Evolutionary conservation across 2,888 invertebrate genomes (phyloP).

Genomic region (Patella pellucida): DNA sequence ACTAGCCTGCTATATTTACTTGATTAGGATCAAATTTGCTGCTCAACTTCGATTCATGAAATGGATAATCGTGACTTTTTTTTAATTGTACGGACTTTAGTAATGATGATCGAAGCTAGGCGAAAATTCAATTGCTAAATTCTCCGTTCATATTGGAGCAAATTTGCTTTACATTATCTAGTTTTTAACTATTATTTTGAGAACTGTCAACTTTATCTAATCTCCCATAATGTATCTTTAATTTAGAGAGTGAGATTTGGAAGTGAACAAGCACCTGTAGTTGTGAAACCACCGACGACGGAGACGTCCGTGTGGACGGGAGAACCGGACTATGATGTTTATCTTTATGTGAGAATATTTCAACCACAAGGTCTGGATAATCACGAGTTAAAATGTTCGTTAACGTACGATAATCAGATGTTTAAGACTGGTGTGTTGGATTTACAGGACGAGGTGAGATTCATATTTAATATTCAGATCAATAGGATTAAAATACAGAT

Average conservation of each 20-base stretch:
- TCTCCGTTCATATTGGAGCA: no score
- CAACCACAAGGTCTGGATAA: constrained; percentile 59
- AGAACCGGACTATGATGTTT: constrained; percentile 63
- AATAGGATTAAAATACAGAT: no score
- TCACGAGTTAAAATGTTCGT: constrained; percentile 59
- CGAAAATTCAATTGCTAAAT: no score
- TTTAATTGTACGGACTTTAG: no score
- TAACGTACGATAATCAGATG: constrained; percentile 58
- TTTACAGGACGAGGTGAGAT: neutral
- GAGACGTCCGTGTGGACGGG: constrained; percentile 58
- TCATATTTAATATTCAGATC: neutral
- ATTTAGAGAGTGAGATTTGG: constrained; percentile 60
- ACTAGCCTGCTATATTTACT: no score
- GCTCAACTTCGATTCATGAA: no score
- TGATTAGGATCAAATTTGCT: no score
- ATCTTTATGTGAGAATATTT: constrained; percentile 61
- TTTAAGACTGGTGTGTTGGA: constrained; percentile 62
- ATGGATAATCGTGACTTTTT: no score
- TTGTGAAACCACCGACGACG: constrained; percentile 47
- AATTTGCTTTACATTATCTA: no score
- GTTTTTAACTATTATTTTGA: no score
- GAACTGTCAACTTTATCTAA: no score
- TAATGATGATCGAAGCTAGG: neutral
- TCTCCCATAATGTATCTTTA: no score
- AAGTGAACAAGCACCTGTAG: constrained; percentile 31